Evolutionary conservation across 2,797 vertebrate species (phyloP), one percentile per base, ranked within the genome.

Genomic region (Hippoglossus hippoglossus): DNA sequence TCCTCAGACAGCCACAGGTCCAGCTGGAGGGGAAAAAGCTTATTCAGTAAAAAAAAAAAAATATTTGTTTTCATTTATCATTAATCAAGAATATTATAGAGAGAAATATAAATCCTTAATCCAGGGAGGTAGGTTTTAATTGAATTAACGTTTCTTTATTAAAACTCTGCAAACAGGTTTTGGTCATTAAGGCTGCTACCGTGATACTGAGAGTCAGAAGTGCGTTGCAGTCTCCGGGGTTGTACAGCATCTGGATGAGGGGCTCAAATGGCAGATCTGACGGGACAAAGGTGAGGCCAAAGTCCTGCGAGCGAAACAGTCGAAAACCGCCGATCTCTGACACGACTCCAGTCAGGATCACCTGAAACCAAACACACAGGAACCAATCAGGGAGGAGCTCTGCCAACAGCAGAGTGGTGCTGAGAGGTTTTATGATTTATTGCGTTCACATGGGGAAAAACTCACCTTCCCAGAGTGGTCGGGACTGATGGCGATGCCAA

Each of bases 401-500:
- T 54, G 18, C 19, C 5, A 13, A 26, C 11, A 21, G 28, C 5
- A 52, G 18, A 54, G 21, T 10, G 15, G 18, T 34, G 5, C 5
- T 3, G 24, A 12, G 1, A 52, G 13, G 15, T 12, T 24, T 46
- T 34, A n/a, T 46, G 1, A 52, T 34, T 60, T 18, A 3, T 2
- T 53, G 47, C 18, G 5, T 56, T 28, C 12, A 55, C 12, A 0
- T 19, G 44, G 1, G 15, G 15, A 53, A 28, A 8, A 46, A 25
- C 10, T 92, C 62, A 98, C 97, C 96, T 96, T 98, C 34, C 97
- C 97, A 3, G 97, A 97, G 78, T 96, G 96, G 60, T 97, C 96
- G 0, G 97, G 97, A 69, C 97, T 96, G 71, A 97, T 94, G 55
- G 96, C 95, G 75, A 99, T 97, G 79, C 97, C 97, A 66, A 98